These are phyloP conservation scores for Xiphias gladius DNA, from an alignment of 2,113 vertebrate genomes.

Conservation along the genomic window DNA sequence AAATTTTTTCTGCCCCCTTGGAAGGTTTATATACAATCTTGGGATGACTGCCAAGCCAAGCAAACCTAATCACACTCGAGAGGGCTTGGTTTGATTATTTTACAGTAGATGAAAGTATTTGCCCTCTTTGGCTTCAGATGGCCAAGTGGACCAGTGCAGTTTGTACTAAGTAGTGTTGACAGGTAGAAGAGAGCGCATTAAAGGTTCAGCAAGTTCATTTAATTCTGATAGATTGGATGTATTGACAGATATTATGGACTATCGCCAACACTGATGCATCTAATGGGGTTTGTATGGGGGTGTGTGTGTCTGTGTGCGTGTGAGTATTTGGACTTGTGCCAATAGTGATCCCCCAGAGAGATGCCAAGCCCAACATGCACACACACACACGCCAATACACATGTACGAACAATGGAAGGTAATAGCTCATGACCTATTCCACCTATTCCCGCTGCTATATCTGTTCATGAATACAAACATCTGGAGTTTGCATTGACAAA, in stretches of 20 bases:
- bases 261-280: conserved; percentile 26
- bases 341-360: conserved; percentile 14
- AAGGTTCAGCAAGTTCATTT: conserved; percentile 62
- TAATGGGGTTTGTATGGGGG: conserved; percentile 1
- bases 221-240: conserved; percentile 42
- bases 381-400: conserved; percentile 16
- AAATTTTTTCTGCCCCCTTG: conserved; percentile 37
- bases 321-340: conserved; percentile 22
- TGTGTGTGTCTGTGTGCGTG: conserved; percentile 14
- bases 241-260: conserved; percentile 51
- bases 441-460: not conserved
- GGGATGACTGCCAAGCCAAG: conserved; percentile 60
- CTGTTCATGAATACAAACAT: conserved; percentile 23
- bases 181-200: conserved; percentile 49
- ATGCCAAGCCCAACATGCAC: not conserved
- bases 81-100: conserved; percentile 62
- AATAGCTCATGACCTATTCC: conserved; percentile 1
- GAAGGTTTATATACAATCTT: conserved; percentile 26
- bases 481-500: conserved; percentile 20
- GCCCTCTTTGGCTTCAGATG: conserved; percentile 26
- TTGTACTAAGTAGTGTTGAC: conserved; percentile 50
- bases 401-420: conserved; percentile 3
- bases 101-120: conserved; percentile 54
- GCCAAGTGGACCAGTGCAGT: conserved; percentile 9
- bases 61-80: conserved; percentile 62